Evolutionary conservation across 2,888 invertebrate species (phyloP).

Genomic region (Theretra japonica): DNA sequence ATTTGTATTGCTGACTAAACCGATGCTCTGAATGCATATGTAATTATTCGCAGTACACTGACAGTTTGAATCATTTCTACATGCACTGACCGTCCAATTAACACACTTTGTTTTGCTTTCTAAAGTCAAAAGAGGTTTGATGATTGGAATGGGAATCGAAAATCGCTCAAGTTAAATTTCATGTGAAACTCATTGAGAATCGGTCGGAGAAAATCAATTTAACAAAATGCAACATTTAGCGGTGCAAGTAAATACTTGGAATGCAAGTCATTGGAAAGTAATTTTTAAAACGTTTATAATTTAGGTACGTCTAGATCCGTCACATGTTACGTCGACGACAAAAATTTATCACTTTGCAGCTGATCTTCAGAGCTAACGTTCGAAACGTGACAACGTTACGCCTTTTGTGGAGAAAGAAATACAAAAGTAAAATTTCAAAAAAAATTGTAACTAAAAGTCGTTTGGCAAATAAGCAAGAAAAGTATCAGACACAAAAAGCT

Average conservation of each 20-base stretch:
- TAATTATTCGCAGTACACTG: conserved; percentile 67
- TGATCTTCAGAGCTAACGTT: not conserved
- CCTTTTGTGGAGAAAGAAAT: not conserved
- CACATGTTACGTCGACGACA: not conserved
- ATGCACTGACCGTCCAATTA: conserved; percentile 61
- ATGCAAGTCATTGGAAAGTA: conserved; percentile 15
- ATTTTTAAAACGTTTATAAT: conserved; percentile 17
- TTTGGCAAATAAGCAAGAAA: conserved; percentile 7
- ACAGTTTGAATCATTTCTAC: conserved; percentile 67
- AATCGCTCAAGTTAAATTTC: conserved; percentile 44
- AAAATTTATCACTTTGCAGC: not conserved
- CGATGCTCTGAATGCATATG: conserved; percentile 65
- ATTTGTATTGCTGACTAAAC: conserved; percentile 51
- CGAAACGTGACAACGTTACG: not conserved
- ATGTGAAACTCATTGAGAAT: conserved; percentile 36
- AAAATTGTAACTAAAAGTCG: not conserved
- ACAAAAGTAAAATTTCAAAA: not conserved
- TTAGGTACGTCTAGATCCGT: conserved; percentile 2
- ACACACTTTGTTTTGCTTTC: conserved; percentile 66
- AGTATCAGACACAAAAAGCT: not conserved
- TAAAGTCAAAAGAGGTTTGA: conserved; percentile 51
- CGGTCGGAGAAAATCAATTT: conserved; percentile 35
- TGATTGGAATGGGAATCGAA: conserved; percentile 46
- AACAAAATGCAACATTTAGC: conserved; percentile 6
- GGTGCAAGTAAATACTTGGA: not conserved